A percentile compares a stretch with the other conserved stretches of the same genome.
Evolutionary conservation across 1,140 invertebrate species (phyloP).

Genomic region (Neelides sp.): DNA sequence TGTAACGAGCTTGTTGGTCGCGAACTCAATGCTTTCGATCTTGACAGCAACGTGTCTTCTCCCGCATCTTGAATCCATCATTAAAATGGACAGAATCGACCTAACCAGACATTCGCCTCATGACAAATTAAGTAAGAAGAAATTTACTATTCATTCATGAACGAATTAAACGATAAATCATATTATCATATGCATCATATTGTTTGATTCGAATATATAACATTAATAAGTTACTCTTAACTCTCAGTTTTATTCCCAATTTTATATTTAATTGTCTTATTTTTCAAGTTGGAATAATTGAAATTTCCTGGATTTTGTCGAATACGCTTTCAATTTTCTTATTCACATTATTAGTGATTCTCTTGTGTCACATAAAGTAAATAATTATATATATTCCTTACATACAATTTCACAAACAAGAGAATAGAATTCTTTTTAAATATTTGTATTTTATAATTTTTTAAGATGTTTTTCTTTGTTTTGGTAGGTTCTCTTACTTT

Average conservation of each 20-base stretch:
- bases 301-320: conserved; percentile 5
- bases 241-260: too few species aligned
- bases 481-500: conserved; percentile 1
- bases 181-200: too few species aligned
- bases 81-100: conserved; percentile 22
- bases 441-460: not conserved
- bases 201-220: too few species aligned
- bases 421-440: too few species aligned
- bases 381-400: conserved; percentile 4
- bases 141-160: too few species aligned
- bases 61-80: conserved; percentile 35
- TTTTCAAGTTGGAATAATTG: too few species aligned
- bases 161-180: too few species aligned
- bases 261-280: too few species aligned
- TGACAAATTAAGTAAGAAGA: conserved; percentile 3
- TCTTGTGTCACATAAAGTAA: conserved; percentile 7
- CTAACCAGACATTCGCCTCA: conserved; percentile 20
- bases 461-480: too few species aligned
- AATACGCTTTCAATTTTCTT: conserved; percentile 6
- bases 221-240: too few species aligned
- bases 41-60: conserved; percentile 55
- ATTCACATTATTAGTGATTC: conserved; percentile 7
- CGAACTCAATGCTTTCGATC: conserved; percentile 49
- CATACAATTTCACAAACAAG: not conserved
- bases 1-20: conserved; percentile 40